A percentile compares a stretch with the other conserved stretches of the same genome.
Evolutionary conservation across 2,113 vertebrate genomes (phyloP).

Genomic region (Hemibagrus wyckioides): DNA sequence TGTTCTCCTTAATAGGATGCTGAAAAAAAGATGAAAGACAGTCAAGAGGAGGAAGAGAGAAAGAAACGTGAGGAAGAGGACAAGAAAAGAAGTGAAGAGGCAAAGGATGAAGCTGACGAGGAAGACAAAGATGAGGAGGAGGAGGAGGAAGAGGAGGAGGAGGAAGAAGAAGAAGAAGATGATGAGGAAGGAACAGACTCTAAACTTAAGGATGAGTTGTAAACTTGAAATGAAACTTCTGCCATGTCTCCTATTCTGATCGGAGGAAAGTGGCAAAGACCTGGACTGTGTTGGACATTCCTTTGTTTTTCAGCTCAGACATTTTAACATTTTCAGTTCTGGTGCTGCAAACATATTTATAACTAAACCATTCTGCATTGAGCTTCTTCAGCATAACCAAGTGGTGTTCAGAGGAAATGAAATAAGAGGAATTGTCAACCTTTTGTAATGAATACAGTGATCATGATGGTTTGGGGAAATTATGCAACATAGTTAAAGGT

Average conservation of each 20-base stretch:
- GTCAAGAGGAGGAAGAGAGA: slow-evolving; percentile 75
- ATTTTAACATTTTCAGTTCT: slow-evolving; percentile 47
- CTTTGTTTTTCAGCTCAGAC: slow-evolving; percentile 50
- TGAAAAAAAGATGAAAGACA: slow-evolving; percentile 80
- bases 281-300: slow-evolving; percentile 56
- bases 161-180: slow-evolving; percentile 56
- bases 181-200: slow-evolving; percentile 71
- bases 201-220: slow-evolving; percentile 78
- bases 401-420: background rate
- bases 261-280: slow-evolving; percentile 47
- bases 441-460: background rate
- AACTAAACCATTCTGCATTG: slow-evolving; percentile 53
- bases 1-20: slow-evolving; percentile 68
- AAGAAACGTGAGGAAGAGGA: slow-evolving; percentile 67
- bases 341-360: slow-evolving; percentile 48
- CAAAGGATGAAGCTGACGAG: slow-evolving; percentile 58
- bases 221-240: slow-evolving; percentile 62
- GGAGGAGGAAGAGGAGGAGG: slow-evolving; percentile 57
- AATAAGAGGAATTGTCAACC: background rate
- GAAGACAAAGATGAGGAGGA: slow-evolving; percentile 58
- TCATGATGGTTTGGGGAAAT: slow-evolving; percentile 10
- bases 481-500: slow-evolving; percentile 13
- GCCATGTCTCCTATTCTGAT: slow-evolving; percentile 47
- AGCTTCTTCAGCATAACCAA: slow-evolving; percentile 29
- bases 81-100: slow-evolving; percentile 62